phyloP scores from a whole-genome alignment of 2,797 vertebrate species.

The Sebastes vulpes region DNA sequence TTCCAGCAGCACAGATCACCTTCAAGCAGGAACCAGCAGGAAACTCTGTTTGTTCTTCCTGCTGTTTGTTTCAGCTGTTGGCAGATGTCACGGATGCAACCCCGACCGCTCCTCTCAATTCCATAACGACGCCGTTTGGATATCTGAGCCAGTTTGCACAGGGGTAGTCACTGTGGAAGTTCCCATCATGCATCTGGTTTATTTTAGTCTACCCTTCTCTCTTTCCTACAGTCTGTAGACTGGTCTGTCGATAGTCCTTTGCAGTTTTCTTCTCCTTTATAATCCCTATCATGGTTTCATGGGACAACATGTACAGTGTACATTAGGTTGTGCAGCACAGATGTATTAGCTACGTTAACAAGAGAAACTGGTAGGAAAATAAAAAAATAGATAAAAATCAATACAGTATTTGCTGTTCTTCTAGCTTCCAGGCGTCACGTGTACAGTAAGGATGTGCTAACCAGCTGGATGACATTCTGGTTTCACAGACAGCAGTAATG shows the following conservation, averaged over 20 bases:
- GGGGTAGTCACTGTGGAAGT: not conserved
- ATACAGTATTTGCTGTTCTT: not conserved
- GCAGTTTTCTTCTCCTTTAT: not conserved
- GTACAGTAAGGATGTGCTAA: not conserved
- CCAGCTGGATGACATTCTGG: not conserved
- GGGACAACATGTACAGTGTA: not conserved
- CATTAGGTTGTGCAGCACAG: not conserved
- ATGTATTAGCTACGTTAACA: not conserved
- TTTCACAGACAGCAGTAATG: not conserved
- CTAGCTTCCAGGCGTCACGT: no score
- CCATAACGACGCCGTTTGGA: slow-evolving; percentile 3
- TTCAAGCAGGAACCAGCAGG: slow-evolving; percentile 29
- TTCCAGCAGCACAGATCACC: slow-evolving; percentile 30
- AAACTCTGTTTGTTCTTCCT: slow-evolving; percentile 32
- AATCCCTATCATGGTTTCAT: not conserved
- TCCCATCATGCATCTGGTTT: slow-evolving; percentile 26
- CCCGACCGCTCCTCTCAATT: slow-evolving; percentile 25
- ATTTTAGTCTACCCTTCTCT: not conserved
- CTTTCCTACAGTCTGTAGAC: no score
- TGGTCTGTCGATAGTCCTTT: not conserved
- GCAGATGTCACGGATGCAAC: slow-evolving; percentile 44
- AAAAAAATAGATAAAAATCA: not conserved
- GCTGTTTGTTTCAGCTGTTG: slow-evolving; percentile 29
- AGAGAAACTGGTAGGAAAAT: not conserved
- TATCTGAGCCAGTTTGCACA: not conserved